These are phyloP conservation scores for Epinotia nisella DNA, from an alignment of 2,888 invertebrate species.

Conservation along the genomic window DNA sequence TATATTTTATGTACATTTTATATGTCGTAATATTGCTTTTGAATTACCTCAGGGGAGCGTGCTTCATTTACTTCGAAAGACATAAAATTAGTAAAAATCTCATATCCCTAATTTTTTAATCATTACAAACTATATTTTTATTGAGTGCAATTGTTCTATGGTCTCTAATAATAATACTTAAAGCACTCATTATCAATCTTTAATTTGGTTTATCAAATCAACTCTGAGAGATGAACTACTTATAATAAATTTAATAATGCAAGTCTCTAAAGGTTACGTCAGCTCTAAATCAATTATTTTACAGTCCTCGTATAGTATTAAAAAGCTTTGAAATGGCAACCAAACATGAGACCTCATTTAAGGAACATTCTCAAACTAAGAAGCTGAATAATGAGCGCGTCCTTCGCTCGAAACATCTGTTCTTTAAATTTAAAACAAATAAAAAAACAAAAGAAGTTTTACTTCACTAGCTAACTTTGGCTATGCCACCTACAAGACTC, in stretches of 20 bases:
- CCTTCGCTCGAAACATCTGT: constrained; percentile 24
- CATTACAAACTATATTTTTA: constrained; percentile 69
- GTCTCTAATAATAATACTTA: constrained; percentile 76
- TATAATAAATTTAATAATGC: constrained; percentile 68
- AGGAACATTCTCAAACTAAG: constrained; percentile 41
- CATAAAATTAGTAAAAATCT: constrained; percentile 79
- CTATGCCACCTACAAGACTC: constrained; percentile 78
- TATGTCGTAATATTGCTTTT: constrained; percentile 85
- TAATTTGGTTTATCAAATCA: constrained; percentile 76
- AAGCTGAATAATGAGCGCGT: constrained; percentile 46
- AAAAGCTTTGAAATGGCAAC: constrained; percentile 66
- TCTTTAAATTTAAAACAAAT: constrained; percentile 48
- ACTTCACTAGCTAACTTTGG: constrained; percentile 82
- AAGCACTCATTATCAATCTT: constrained; percentile 80
- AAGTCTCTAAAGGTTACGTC: constrained; percentile 77
- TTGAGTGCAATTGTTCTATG: constrained; percentile 76
- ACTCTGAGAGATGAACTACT: constrained; percentile 60
- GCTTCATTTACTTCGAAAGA: constrained; percentile 75
- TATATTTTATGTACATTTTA: constrained; percentile 83
- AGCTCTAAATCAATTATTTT: constrained; percentile 74
- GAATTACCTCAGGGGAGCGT: constrained; percentile 83
- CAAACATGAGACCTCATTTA: constrained; percentile 54
- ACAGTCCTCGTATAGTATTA: constrained; percentile 59
- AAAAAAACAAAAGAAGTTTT: constrained; percentile 68
- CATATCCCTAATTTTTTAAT: constrained; percentile 77